Evolutionary conservation across 2,113 vertebrate genomes (phyloP), one percentile per base, ranked within the genome.

Genomic region (Hiodon alosoides): DNA sequence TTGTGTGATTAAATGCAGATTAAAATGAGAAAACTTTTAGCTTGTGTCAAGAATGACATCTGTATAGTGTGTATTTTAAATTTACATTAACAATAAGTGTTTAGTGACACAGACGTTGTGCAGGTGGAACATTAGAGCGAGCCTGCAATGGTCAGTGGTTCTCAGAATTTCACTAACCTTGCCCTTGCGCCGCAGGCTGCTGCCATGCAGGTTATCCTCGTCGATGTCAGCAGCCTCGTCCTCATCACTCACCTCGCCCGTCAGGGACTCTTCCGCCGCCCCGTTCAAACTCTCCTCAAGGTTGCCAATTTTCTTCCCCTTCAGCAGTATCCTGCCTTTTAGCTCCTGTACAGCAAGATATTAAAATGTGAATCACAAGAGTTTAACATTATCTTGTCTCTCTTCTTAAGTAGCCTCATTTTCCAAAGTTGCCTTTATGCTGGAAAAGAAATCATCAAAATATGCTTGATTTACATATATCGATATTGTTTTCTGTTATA

Each of bases 301-400:
- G 0, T 88, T 78, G 0, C 84, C 88, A 0, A 94, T 92, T 85
- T 95, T 96, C 86, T 97, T 98, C 52, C 94, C 95, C 81, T 99
- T 99, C 71, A 99, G 79, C 76, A 98, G 79, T 73, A 98, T 92
- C 81, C 94, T 98, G 47, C 92, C 87, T 70, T 81, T 91, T 0
- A 91, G 83, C 14, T 90, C 88, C 90, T 91, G 16, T 3, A 70
- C 6, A 46, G 58, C 68, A 6, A 8, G 31, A 31, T 31, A 31
- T 31, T 31, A 31, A 31, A 31, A 31, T 31, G 31, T 31, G 31
- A 31, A 31, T 31, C 31, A 31, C 31, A 31, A 31, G 31, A 31
- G 31, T 31, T 31, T 31, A 31, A 31, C 31, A 31, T 31, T 2
- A 31, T 31, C 31, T 0, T 31, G 31, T 31, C 31, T 31, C 31